Percentiles rank a stretch among this genome's conserved stretches.
phyloP scores from a whole-genome alignment of 2,797 vertebrate species.

The Brachyrhaphis roseni region DNA sequence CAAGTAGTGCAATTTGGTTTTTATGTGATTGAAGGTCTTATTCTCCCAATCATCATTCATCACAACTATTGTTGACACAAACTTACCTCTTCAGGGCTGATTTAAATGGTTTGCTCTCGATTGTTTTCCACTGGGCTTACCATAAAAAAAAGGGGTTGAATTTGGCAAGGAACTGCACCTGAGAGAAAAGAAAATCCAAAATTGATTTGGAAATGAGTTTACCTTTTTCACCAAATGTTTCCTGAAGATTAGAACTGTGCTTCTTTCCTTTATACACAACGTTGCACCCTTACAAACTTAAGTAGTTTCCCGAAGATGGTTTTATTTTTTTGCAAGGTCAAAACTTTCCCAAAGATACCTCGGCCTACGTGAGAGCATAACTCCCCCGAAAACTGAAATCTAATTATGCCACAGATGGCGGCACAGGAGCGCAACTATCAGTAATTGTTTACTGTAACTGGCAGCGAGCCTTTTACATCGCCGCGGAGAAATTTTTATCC shows the following conservation, averaged over 20 bases:
- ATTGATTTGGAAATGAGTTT: neutral
- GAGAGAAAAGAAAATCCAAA: neutral
- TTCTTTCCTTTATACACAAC: neutral
- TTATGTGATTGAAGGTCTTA: conserved; percentile 26
- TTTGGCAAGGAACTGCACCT: neutral
- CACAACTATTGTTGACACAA: conserved; percentile 26
- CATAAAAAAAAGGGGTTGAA: neutral
- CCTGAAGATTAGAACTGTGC: neutral
- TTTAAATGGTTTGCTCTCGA: conserved; percentile 15
- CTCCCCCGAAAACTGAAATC: neutral
- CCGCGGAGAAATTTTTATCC: neutral
- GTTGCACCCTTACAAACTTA: neutral
- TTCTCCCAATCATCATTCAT: conserved; percentile 32
- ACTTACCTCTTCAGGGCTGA: conserved; percentile 16
- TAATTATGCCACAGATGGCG: neutral
- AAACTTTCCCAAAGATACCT: neutral
- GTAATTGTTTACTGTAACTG: neutral
- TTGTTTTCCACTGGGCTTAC: conserved; percentile 1
- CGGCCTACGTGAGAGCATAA: neutral
- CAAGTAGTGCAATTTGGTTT: conserved; percentile 29
- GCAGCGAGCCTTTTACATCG: neutral
- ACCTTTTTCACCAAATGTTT: neutral
- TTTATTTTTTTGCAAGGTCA: neutral
- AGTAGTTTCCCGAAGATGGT: neutral
- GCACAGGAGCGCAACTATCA: neutral